Conservation (phyloP, 2,797 vertebrate genomes). For the Champsocephalus gunnari region DNA sequence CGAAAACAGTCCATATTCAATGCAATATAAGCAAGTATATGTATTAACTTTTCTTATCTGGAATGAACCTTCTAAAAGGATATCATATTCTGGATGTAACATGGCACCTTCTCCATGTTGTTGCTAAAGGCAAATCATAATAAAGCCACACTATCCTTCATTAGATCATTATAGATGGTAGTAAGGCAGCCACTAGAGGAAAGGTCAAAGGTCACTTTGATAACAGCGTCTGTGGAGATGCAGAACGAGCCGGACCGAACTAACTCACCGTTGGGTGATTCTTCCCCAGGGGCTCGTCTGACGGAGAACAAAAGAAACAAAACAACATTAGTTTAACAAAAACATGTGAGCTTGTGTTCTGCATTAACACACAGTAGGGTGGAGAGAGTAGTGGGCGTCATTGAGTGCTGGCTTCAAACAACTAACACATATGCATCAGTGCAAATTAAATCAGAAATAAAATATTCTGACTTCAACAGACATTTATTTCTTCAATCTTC, state of each 20-base stretch:
- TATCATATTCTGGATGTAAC: background rate
- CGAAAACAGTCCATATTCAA: background rate
- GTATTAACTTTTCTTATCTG: constrained; percentile 1
- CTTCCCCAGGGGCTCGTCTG: constrained; percentile 88
- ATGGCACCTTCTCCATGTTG: background rate
- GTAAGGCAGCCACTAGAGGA: background rate
- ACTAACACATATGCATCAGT: background rate
- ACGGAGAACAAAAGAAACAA: constrained; percentile 29
- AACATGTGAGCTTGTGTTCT: background rate
- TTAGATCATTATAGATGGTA: background rate
- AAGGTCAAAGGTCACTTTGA: constrained; percentile 19
- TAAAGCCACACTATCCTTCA: background rate
- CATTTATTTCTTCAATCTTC: too few relatives aligned
- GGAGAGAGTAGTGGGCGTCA: background rate
- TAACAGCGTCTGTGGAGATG: background rate
- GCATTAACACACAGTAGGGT: background rate
- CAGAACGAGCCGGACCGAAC: background rate
- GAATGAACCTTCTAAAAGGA: background rate
- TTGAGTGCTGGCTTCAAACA: constrained; percentile 1
- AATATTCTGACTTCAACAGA: too few relatives aligned
- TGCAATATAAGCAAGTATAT: background rate
- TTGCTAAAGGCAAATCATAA: background rate
- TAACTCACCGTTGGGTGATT: constrained; percentile 89
- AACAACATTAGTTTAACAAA: constrained; percentile 1
- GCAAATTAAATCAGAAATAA: constrained; percentile 5